These are phyloP conservation scores for Dipus sagitta DNA, from an alignment of 2,797 vertebrate species.

Conservation along the genomic window DNA sequence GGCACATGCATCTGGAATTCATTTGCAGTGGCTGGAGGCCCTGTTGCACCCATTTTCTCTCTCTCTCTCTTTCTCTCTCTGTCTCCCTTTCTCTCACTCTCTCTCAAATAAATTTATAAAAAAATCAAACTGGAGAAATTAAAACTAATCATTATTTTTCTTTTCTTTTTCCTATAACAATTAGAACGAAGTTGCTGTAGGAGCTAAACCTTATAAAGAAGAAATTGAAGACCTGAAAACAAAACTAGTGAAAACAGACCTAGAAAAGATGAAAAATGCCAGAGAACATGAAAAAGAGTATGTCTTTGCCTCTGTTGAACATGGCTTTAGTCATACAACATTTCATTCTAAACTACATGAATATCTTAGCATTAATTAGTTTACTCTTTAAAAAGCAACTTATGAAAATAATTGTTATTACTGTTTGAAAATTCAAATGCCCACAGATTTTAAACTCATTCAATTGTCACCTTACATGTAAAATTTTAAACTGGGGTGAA, in stretches of 20 bases:
- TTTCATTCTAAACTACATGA: background rate
- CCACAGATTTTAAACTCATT: slow-evolving; percentile 43
- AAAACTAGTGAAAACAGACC: slow-evolving; percentile 90
- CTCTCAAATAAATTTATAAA: no score
- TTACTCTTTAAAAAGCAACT: slow-evolving; percentile 52
- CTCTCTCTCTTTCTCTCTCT: no score
- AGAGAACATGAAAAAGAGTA: slow-evolving; percentile 91
- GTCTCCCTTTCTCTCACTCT: no score
- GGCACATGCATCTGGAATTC: no score
- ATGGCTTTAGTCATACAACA: background rate
- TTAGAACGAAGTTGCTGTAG: slow-evolving; percentile 87
- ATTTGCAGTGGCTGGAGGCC: no score
- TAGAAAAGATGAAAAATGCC: slow-evolving; percentile 89
- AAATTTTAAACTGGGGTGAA: background rate
- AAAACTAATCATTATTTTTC: slow-evolving; percentile 26
- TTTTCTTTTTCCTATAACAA: slow-evolving; percentile 30
- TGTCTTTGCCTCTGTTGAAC: slow-evolving; percentile 74
- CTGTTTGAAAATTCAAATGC: background rate
- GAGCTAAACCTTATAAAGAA: slow-evolving; percentile 84
- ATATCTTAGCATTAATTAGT: slow-evolving; percentile 15
- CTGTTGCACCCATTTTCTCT: no score
- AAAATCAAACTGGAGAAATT: background rate
- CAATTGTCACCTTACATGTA: background rate
- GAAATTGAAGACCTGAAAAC: slow-evolving; percentile 91
- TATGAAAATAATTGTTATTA: slow-evolving; percentile 8